Conservation (phyloP, 2,888 invertebrate genomes). For the Nemoura dubitans region DNA sequence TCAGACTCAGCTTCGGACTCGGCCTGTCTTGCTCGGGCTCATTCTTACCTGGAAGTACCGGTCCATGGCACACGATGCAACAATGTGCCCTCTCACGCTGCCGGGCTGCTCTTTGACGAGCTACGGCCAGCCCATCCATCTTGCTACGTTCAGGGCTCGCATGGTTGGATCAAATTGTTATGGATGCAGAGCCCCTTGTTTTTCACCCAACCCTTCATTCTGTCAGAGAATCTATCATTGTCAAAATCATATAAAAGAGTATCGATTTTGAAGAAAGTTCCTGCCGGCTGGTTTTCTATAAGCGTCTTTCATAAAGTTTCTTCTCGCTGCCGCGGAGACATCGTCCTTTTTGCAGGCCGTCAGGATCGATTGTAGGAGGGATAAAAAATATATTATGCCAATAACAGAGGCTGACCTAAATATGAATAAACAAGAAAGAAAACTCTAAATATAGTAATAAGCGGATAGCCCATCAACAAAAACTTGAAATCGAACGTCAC, state of each 20-base stretch:
- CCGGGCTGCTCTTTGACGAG: too few species aligned
- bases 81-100: too few species aligned
- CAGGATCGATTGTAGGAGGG: not conserved
- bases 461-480: not conserved
- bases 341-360: not conserved
- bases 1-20: not conserved
- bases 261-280: not conserved
- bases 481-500: not conserved
- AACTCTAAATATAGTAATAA: not conserved
- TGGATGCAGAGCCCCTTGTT: not conserved
- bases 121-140: too few species aligned
- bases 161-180: not conserved
- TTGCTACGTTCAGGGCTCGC: not conserved
- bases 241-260: conserved; percentile 13
- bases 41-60: too few species aligned
- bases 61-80: too few species aligned
- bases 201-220: not conserved
- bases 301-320: not conserved
- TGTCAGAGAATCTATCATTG: not conserved
- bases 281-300: not conserved
- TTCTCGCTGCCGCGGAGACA: not conserved
- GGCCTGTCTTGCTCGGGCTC: too few species aligned
- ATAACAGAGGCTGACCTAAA: not conserved
- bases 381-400: not conserved
- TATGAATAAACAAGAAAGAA: not conserved